Evolutionary conservation across 2,797 vertebrate genomes (phyloP).

Genomic region (Varecia variegata): DNA sequence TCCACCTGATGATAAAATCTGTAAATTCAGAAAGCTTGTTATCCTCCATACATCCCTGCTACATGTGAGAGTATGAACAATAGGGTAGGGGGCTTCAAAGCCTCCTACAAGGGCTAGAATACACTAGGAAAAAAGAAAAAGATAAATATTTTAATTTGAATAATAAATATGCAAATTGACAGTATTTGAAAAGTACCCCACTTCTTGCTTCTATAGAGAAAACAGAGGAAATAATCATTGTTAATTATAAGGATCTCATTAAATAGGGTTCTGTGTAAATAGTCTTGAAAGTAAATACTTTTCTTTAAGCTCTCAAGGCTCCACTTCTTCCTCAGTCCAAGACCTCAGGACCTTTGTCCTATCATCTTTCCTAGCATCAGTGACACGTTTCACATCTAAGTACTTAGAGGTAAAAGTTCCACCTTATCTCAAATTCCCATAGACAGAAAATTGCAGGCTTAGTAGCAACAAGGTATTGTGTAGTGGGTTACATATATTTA

Average conservation of each 20-base stretch:
- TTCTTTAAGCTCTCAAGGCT: neutral
- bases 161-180: neutral
- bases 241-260: neutral
- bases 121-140: neutral
- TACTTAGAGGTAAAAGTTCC: neutral
- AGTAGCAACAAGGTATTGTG: neutral
- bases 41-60: neutral
- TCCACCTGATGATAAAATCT: neutral
- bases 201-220: neutral
- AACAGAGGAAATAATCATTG: neutral
- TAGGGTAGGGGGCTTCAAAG: neutral
- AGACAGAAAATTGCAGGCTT: neutral
- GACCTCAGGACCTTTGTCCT: neutral
- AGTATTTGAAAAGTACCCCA: neutral
- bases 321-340: neutral
- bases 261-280: neutral
- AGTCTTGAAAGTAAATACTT: neutral
- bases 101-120: neutral
- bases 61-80: neutral
- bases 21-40: neutral
- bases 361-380: neutral
- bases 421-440: neutral
- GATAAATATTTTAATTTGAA: neutral
- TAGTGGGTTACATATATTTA: neutral
- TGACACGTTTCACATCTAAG: neutral